Conservation (phyloP, 2,888 invertebrate genomes). For the Drosophila recens region DNA sequence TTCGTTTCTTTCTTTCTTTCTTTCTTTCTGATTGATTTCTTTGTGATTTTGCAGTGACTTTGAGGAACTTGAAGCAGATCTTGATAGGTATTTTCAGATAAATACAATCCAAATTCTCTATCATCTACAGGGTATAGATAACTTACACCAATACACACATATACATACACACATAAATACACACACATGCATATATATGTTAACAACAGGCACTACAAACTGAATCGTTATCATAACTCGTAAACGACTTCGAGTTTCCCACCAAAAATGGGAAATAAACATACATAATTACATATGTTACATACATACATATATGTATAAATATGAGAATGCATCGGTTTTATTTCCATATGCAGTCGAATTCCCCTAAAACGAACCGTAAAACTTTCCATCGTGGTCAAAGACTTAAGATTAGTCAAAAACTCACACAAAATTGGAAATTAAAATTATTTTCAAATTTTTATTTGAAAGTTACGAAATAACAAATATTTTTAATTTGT, state of each 20-base stretch:
- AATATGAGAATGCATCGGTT: slow-evolving; percentile 4
- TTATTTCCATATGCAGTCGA: slow-evolving; percentile 6
- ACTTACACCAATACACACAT: slow-evolving; percentile 6
- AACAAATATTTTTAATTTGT: no score
- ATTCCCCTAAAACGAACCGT: background rate
- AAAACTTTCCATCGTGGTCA: no score
- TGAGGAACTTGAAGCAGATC: slow-evolving; percentile 72
- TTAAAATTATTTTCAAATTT: no score
- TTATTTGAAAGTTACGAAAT: no score
- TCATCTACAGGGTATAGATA: slow-evolving; percentile 26
- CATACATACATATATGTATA: background rate
- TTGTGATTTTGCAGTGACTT: slow-evolving; percentile 80
- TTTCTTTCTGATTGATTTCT: slow-evolving; percentile 61
- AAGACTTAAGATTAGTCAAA: no score
- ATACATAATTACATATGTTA: no score
- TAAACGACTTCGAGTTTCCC: slow-evolving; percentile 6
- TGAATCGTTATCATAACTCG: slow-evolving; percentile 12
- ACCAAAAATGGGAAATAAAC: background rate
- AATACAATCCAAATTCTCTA: slow-evolving; percentile 17
- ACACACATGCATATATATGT: slow-evolving; percentile 1
- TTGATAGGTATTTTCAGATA: slow-evolving; percentile 70
- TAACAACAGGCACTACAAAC: slow-evolving; percentile 20
- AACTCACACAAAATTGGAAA: no score
- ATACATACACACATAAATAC: slow-evolving; percentile 1
- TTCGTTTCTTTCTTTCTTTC: slow-evolving; percentile 40